Evolutionary conservation across 2,888 invertebrate genomes (phyloP).

Genomic region (Cheilosia variabilis): DNA sequence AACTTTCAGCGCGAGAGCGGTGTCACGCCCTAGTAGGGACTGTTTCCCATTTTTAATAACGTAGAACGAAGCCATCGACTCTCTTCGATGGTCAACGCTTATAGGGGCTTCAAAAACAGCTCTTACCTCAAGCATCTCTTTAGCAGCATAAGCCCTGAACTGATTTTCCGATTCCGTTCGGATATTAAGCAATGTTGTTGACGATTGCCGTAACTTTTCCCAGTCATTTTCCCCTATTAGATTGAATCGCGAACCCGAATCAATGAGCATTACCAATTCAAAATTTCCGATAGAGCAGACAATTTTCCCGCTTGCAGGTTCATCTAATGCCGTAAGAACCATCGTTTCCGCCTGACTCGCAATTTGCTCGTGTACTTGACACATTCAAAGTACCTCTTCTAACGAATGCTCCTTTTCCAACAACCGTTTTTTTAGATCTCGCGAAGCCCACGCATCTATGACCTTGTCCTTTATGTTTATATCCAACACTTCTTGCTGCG

Average conservation of each 20-base stretch:
- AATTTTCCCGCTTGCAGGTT: neutral
- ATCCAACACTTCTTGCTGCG: too few relatives aligned
- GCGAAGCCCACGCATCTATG: too few relatives aligned
- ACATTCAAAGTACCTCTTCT: too few relatives aligned
- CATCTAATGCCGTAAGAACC: too few relatives aligned
- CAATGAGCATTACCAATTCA: slow-evolving; percentile 41
- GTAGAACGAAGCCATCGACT: slow-evolving; percentile 57
- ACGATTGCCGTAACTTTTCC: too few relatives aligned
- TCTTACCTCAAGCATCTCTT: slow-evolving; percentile 42
- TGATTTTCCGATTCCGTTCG: slow-evolving; percentile 50
- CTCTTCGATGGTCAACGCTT: slow-evolving; percentile 15
- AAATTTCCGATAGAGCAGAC: slow-evolving; percentile 8
- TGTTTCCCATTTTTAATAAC: slow-evolving; percentile 44
- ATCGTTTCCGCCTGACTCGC: too few relatives aligned
- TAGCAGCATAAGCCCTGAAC: slow-evolving; percentile 62
- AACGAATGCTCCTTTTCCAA: too few relatives aligned
- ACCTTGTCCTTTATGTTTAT: too few relatives aligned
- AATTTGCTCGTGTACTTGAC: too few relatives aligned
- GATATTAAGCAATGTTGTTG: slow-evolving; percentile 39
- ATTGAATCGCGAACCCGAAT: slow-evolving; percentile 64
- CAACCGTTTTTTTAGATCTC: too few relatives aligned
- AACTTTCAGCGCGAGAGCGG: slow-evolving; percentile 33
- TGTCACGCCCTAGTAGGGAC: slow-evolving; percentile 36
- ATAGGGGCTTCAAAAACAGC: slow-evolving; percentile 60
- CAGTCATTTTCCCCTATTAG: slow-evolving; percentile 44